Evolutionary conservation across 2,797 vertebrate genomes (phyloP), one percentile per base, ranked within the genome.

Genomic region (Tadarida brasiliensis): DNA sequence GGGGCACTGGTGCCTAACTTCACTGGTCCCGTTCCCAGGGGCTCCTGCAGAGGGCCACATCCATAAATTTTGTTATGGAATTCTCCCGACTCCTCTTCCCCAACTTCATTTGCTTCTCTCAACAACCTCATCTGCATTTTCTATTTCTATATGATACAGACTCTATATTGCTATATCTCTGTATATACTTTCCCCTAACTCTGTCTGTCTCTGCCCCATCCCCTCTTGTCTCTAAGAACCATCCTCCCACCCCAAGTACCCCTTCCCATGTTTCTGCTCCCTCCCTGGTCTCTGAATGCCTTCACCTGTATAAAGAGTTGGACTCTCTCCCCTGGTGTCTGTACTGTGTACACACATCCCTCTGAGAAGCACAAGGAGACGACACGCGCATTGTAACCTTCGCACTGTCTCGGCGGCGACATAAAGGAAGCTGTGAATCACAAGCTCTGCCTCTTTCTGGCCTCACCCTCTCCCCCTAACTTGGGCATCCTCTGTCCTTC

Each of bases 281-380:
- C 74, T 30, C 73, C 89, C 97, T 81, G 94, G 97, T 98, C 98
- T 98, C 98, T 98, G 98, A 98, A 98, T 98, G 98, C 98, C 98
- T 98, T 98, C 97, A 96, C 98, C 98, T 98, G 98, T 99, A 98
- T 98, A 98, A 98, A 99, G 98, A 98, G 98, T 99, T 97, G 98
- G 98, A 98, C 98, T 98, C 98, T 98, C 98, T 98, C 96, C 97
- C 97, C 98, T 96, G 98, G 98, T 99, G 98, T 99, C 98, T 99
- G 98, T 99, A 99, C 98, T 98, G 98, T 99, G 98, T 99, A 99
- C 98, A 98, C 97, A 98, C 98, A 98, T 98, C 98, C 98, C 98
- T 98, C 98, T 98, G 98, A 98, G 98, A 99, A 99, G 98, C 98
- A 99, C 98, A 99, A 99, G 97, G 98, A 98, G 98, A 98, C 97